Percentiles rank a stretch among this genome's conserved stretches.
phyloP scores from a whole-genome alignment of 2,797 vertebrate species.

The Melanotaenia maccullochi region DNA sequence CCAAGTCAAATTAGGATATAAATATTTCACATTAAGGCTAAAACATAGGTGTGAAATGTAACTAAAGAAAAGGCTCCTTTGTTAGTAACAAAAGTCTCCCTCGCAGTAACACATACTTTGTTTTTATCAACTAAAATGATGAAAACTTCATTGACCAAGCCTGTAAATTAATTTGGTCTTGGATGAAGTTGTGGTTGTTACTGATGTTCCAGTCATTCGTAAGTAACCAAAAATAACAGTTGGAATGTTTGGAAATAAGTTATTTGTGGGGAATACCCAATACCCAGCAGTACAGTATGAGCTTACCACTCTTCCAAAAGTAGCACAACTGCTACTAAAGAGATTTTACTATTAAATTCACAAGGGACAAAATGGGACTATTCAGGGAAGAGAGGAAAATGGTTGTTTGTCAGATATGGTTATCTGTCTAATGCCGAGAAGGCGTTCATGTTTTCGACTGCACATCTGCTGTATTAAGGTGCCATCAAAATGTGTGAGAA shows the following conservation, averaged over 20 bases:
- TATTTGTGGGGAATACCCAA: not conserved
- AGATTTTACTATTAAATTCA: not conserved
- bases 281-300: not conserved
- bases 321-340: not conserved
- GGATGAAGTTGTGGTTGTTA: not conserved
- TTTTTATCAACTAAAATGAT: not conserved
- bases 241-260: not conserved
- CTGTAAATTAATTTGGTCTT: not conserved
- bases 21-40: not conserved
- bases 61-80: not conserved
- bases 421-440: not conserved
- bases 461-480: conserved; percentile 33
- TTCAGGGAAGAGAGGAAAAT: not conserved
- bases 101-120: not conserved
- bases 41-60: not conserved
- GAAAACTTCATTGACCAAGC: not conserved
- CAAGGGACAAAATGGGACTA: not conserved
- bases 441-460: conserved; percentile 2
- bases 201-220: not conserved
- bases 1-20: too few species aligned
- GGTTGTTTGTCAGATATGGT: not conserved
- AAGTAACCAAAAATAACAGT: not conserved
- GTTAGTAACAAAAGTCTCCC: not conserved
- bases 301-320: not conserved
- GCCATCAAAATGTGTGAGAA: not conserved